Evolutionary conservation across 2,888 invertebrate species (phyloP).

Genomic region (Endotricha flammealis): DNA sequence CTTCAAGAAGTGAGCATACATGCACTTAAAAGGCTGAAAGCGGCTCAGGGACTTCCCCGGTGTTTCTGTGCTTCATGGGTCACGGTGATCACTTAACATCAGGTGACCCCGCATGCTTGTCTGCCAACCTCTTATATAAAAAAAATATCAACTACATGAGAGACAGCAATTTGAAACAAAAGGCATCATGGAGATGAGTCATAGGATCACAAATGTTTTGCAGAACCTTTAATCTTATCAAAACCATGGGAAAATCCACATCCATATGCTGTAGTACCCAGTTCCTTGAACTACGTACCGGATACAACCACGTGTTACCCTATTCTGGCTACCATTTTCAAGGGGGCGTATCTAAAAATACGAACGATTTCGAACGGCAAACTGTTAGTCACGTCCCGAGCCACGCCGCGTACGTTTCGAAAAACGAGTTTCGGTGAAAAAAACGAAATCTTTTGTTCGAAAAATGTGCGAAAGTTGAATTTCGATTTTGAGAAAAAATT

Average conservation of each 20-base stretch:
- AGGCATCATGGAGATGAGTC: too few species aligned
- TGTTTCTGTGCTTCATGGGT: too few species aligned
- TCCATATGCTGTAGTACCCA: constrained; percentile 12
- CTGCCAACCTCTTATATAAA: too few species aligned
- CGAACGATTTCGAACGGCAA: constrained; percentile 29
- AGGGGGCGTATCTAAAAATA: constrained; percentile 77
- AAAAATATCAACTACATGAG: too few species aligned
- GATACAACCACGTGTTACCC: constrained; percentile 52
- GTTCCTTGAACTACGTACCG: constrained; percentile 48
- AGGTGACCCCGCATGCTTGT: too few species aligned
- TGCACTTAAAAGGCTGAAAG: too few species aligned
- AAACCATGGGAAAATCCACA: constrained; percentile 7
- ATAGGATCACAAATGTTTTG: too few species aligned
- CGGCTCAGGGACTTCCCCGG: too few species aligned
- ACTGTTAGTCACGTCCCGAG: constrained; percentile 52
- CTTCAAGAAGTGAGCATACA: too few species aligned
- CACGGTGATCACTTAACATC: too few species aligned
- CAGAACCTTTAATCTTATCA: constrained; percentile 1
- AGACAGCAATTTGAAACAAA: too few species aligned
- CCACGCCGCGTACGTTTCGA: constrained; percentile 30
- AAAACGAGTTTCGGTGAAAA: constrained; percentile 29
- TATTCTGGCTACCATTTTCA: constrained; percentile 23
- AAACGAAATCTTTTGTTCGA: constrained; percentile 16
- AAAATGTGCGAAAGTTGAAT: constrained; percentile 22
- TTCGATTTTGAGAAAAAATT: not conserved